Evolutionary conservation across 2,888 invertebrate species (phyloP).

Genomic region (Ochropleura leucogaster): DNA sequence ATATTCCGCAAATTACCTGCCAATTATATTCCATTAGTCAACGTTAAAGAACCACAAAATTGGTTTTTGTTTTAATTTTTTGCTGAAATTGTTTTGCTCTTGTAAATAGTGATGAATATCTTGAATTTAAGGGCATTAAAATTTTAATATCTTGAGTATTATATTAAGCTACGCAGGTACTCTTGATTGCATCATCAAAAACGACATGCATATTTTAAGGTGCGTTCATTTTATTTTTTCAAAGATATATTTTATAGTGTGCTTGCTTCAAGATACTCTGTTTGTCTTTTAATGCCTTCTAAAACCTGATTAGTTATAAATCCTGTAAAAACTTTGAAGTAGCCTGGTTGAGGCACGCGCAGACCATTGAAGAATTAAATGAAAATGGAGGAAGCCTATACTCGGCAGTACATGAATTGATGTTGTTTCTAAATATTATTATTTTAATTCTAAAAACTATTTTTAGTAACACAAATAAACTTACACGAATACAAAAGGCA

Average conservation of each 20-base stretch:
- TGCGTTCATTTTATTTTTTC: neutral
- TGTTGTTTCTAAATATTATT: neutral
- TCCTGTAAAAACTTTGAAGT: neutral
- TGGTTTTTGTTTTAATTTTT: slow-evolving; percentile 70
- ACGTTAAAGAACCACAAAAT: slow-evolving; percentile 74
- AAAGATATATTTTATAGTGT: neutral
- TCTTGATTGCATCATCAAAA: slow-evolving; percentile 47
- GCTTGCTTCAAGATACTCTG: neutral
- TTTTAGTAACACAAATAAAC: no score
- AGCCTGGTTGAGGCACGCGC: neutral
- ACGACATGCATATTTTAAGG: slow-evolving; percentile 34
- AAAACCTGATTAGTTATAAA: slow-evolving; percentile 7
- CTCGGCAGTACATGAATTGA: neutral
- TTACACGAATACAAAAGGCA: no score
- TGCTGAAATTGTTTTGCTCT: slow-evolving; percentile 55
- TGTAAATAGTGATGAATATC: slow-evolving; percentile 60
- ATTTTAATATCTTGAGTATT: slow-evolving; percentile 33
- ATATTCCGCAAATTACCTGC: slow-evolving; percentile 86
- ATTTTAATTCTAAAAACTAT: no score
- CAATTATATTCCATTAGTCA: slow-evolving; percentile 86
- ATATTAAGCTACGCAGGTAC: slow-evolving; percentile 24
- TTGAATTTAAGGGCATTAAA: slow-evolving; percentile 58
- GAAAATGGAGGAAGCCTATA: neutral
- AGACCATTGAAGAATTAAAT: neutral
- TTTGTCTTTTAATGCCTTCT: slow-evolving; percentile 23